phyloP scores from a whole-genome alignment of 2,888 invertebrate species.

The Loripinus fragilis region DNA sequence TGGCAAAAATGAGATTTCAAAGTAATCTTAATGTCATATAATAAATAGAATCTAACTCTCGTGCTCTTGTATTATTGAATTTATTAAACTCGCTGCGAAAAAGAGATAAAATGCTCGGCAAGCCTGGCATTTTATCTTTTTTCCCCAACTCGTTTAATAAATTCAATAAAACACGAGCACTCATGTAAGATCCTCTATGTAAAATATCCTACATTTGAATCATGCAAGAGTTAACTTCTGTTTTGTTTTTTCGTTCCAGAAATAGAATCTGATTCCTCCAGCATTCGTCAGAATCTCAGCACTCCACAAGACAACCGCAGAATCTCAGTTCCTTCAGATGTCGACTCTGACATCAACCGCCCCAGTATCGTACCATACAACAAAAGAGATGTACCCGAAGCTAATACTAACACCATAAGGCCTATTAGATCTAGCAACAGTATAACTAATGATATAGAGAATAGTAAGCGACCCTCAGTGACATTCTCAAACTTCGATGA shows the following conservation, averaged over 20 bases:
- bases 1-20: too few relatives aligned
- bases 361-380: constrained; percentile 14
- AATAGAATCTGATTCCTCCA: constrained; percentile 54
- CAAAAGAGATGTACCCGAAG: constrained; percentile 24
- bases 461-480: constrained; percentile 22
- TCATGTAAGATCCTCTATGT: too few relatives aligned
- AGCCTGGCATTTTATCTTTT: too few relatives aligned
- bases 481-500: constrained; percentile 56
- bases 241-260: constrained; percentile 44
- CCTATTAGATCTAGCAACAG: constrained; percentile 34
- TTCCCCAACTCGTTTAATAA: too few relatives aligned
- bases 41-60: too few relatives aligned
- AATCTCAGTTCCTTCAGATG: constrained; percentile 33
- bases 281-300: constrained; percentile 22
- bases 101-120: too few relatives aligned
- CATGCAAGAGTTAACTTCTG: too few relatives aligned
- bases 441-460: constrained; percentile 29
- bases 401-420: constrained; percentile 27
- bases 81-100: too few relatives aligned
- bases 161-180: too few relatives aligned
- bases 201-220: too few relatives aligned
- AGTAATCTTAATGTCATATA: too few relatives aligned
- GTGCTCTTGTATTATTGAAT: too few relatives aligned
- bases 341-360: not conserved
- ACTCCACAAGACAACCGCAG: constrained; percentile 3